Base-by-base conservation (phyloP, 2,888 invertebrate genomes). In the Palloptera scutellata region DNA sequence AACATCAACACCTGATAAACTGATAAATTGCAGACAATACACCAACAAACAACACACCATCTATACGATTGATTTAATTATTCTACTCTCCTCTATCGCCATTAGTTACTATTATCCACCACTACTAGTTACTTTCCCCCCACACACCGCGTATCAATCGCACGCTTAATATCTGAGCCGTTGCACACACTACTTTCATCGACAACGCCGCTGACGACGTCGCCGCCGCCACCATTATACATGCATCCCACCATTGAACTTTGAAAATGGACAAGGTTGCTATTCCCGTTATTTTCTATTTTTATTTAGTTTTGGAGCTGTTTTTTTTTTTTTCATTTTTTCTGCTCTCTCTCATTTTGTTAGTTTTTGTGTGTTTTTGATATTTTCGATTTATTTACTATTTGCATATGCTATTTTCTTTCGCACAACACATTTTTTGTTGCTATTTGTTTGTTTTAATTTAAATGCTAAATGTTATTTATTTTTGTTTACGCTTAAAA, bases 321-420 rank as follows among this genome's bases (percentile, higher is more conserved):
- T 11, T n/a, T 52, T 43, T 60, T 20, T 11, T 11, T n/a, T 52
- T 43, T 60, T 20, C 15, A 15, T 12, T 15, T 30, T 61, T 17
- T 54, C 53, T 12, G 20, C 40, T 13, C 40, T 55, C 30, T 8
- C 17, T 52, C 42, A 20, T 30, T 41, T 20, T 20, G 12, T 40
- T 59, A 20, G 6, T 54, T n/a, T 42, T 15, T 1, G 19, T 52
- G 1, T 59, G 8, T 43, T 55, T 41, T 51, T 42, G 12, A 19
- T 48, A 19, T 58, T 48, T 60, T 42, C 19, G 53, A 13, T 51
- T 51, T 17, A 51, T 60, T 57, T 69, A 30, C 13, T 51, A 43
- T 51, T 64, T 41, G 4, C 1, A 5, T 43, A 42, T 6, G 15
- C 17, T 42, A 1, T 30, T 17, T 57, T 12, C 8, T 64, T 58